phyloP scores from a whole-genome alignment of 2,113 vertebrate species.

The Greenwoodochromis staneri region DNA sequence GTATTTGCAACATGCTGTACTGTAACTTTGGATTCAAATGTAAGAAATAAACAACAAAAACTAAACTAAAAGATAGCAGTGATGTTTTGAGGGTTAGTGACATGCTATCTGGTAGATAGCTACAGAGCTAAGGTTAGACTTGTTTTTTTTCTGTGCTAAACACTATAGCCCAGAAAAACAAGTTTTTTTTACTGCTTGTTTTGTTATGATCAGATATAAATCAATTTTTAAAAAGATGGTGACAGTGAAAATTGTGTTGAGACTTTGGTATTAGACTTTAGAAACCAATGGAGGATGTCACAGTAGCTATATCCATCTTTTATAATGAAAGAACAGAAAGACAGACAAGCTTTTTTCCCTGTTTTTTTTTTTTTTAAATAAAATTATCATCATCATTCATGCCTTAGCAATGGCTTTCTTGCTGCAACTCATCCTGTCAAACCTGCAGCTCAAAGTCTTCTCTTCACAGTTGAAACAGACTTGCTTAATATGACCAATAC shows the following conservation, averaged over 20 bases:
- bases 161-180: not conserved
- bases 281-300: not conserved
- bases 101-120: not conserved
- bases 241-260: not conserved
- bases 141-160: not conserved
- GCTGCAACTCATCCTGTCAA: not conserved
- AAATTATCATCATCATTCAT: not conserved
- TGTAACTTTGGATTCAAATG: not conserved
- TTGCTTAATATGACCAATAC: not conserved
- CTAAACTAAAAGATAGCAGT: not conserved
- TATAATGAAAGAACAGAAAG: not conserved
- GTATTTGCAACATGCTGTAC: not conserved
- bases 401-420: not conserved
- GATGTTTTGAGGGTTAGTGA: not conserved
- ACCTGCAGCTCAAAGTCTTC: not conserved
- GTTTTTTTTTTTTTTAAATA: not conserved
- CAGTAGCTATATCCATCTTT: not conserved
- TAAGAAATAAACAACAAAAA: not conserved
- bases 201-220: not conserved
- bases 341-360: not conserved
- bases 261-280: not conserved
- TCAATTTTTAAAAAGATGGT: not conserved
- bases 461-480: not conserved
- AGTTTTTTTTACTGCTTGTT: not conserved
- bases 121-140: not conserved